These are phyloP conservation scores for Cirrhinus mrigala DNA, from an alignment of 2,797 vertebrate genomes.

Conservation along the genomic window DNA sequence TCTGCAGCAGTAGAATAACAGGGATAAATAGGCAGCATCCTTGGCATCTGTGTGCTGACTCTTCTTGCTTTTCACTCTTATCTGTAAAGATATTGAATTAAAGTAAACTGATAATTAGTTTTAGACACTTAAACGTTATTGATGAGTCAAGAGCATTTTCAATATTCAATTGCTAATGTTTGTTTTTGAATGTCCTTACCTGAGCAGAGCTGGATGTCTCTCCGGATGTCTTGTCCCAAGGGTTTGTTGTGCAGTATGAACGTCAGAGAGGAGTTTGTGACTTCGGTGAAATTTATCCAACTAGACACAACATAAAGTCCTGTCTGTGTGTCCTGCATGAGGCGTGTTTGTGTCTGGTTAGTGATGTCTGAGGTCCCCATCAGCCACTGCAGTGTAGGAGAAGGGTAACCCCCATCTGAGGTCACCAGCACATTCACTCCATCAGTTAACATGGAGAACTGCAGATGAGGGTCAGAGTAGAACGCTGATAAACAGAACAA, in stretches of 20 bases:
- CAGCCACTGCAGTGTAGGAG: constrained; percentile 62
- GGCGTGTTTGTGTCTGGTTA: constrained; percentile 43
- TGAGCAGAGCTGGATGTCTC: constrained; percentile 57
- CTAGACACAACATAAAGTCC: constrained; percentile 61
- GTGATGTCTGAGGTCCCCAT: constrained; percentile 55
- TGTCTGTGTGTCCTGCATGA: constrained; percentile 48
- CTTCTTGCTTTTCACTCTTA: background rate
- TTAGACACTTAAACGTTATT: background rate
- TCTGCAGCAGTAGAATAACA: background rate
- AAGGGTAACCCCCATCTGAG: constrained; percentile 62
- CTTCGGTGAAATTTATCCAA: constrained; percentile 40
- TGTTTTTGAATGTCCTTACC: constrained; percentile 43
- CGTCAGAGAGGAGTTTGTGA: constrained; percentile 55
- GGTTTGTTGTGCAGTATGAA: constrained; percentile 61
- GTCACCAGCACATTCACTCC: constrained; percentile 57
- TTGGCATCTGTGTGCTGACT: background rate
- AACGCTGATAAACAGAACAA: constrained; percentile 49
- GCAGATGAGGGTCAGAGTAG: constrained; percentile 63
- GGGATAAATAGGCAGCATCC: background rate
- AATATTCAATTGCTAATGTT: background rate
- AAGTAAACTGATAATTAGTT: background rate
- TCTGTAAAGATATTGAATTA: background rate
- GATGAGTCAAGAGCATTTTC: background rate
- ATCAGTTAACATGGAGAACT: constrained; percentile 43
- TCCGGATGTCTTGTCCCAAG: constrained; percentile 60